Evolutionary conservation across 2,888 invertebrate genomes (phyloP).

Genomic region (Cynaeus angustus): DNA sequence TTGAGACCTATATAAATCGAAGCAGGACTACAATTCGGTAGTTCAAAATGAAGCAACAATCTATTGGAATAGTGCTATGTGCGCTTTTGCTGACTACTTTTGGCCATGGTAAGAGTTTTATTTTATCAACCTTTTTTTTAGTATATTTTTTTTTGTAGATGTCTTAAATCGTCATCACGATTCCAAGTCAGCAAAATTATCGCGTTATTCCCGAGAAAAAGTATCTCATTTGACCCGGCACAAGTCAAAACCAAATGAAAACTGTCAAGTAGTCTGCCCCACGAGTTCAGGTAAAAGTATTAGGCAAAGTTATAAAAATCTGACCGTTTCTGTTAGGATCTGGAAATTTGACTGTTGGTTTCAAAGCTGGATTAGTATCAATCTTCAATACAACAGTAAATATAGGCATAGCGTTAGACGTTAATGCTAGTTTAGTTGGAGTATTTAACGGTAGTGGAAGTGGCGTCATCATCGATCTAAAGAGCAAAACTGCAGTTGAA

Average conservation of each 20-base stretch:
- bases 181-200: background rate
- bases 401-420: background rate
- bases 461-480: background rate
- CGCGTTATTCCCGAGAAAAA: background rate
- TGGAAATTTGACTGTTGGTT: background rate
- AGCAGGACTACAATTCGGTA: background rate
- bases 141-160: background rate
- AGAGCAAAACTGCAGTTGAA: background rate
- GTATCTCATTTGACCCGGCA: background rate
- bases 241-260: background rate
- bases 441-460: constrained; percentile 1
- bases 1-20: constrained; percentile 17
- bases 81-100: constrained; percentile 32
- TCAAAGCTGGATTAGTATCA: background rate
- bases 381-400: background rate
- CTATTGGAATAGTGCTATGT: constrained; percentile 25
- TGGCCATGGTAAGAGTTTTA: constrained; percentile 33
- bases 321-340: too few species aligned
- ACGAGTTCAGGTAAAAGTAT: too few species aligned
- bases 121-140: background rate
- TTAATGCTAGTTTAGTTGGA: constrained; percentile 1
- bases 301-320: too few species aligned
- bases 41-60: constrained; percentile 36
- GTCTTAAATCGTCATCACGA: background rate
- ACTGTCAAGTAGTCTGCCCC: too few species aligned